Base-by-base conservation (phyloP, 2,797 vertebrate species). In the Petrocephalus sullivani region DNA sequence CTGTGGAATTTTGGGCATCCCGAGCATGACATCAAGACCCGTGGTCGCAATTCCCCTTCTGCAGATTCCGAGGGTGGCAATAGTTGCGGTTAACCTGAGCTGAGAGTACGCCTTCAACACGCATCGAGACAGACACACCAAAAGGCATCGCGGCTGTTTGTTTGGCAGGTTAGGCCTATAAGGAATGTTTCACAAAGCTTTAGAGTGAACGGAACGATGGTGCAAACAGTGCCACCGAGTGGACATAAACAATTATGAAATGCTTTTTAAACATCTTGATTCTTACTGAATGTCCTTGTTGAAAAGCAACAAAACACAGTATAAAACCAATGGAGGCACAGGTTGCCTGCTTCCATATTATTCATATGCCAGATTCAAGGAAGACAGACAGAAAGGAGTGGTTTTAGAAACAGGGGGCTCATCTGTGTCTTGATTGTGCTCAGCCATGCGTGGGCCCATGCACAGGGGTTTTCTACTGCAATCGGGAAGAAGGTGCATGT, bases 261-360 rank as follows among this genome's bases (percentile, higher is more conserved):
- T 64, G 81, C 61, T 88, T 89, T 89, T 23, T 89, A 91, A 84
- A 90, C 78, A 89, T 87, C 85, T 71, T 81, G 88, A 88, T 71
- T 90, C 82, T 58, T 60, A 61, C 75, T 51, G 89, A 89, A 90
- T 49, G 85, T 87, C n/a, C 21, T 88, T 88, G 75, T 88, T 81
- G 87, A 92, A 90, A 90, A 89, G 82, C 89, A 90, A 88, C 83
- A 90, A 90, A 92, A 89, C 87, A 88, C 87, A 88, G 87, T 91
- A 90, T 91, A 93, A 93, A 92, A 87, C 90, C 91, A 91, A 71
- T 87, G 84, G 89, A 87, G 90, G 87, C 87, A 71, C 58, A 88
- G 75, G 87, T 19, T 51, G 61, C 58, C 53, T 54, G 75, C 37
- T 61, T 88, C 41, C 37, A 82, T 81, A n/a, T 41, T 71, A 57